Conservation (phyloP, 1,140 invertebrate species). For the Drosophila arawakana region DNA sequence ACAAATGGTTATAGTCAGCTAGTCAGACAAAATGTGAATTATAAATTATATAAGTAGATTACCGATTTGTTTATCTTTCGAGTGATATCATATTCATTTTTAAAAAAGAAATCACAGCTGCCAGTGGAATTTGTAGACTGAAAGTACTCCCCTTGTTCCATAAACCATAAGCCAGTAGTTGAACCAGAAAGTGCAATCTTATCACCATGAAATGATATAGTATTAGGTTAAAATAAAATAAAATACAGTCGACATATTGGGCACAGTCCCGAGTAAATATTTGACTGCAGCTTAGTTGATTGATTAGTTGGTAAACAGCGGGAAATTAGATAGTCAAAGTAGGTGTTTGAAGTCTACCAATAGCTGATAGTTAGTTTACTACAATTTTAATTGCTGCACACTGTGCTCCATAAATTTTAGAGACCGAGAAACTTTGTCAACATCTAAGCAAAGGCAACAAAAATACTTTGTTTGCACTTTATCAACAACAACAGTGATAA, state of each 20-base stretch:
- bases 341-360: not conserved
- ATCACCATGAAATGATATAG: slow-evolving; percentile 17
- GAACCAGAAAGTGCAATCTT: slow-evolving; percentile 27
- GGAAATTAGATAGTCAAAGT: slow-evolving; percentile 6
- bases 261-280: slow-evolving; percentile 37
- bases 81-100: slow-evolving; percentile 13
- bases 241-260: slow-evolving; percentile 22
- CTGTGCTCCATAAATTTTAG: slow-evolving; percentile 26
- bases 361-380: slow-evolving; percentile 13
- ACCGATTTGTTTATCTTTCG: slow-evolving; percentile 13
- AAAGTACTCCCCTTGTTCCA: slow-evolving; percentile 1
- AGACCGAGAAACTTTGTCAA: not conserved
- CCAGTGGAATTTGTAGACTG: not conserved
- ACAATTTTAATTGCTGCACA: slow-evolving; percentile 7
- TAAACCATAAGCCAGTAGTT: slow-evolving; percentile 12
- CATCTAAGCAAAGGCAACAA: slow-evolving; percentile 16
- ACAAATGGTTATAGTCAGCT: slow-evolving; percentile 18
- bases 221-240: not conserved
- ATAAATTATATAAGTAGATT: slow-evolving; percentile 35
- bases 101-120: slow-evolving; percentile 18
- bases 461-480: slow-evolving; percentile 21
- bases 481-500: slow-evolving; percentile 36
- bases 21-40: slow-evolving; percentile 1
- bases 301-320: slow-evolving; percentile 28
- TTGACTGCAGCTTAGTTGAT: slow-evolving; percentile 37